Conservation (phyloP, 2,113 vertebrate genomes). For the Colossoma macropomum region DNA sequence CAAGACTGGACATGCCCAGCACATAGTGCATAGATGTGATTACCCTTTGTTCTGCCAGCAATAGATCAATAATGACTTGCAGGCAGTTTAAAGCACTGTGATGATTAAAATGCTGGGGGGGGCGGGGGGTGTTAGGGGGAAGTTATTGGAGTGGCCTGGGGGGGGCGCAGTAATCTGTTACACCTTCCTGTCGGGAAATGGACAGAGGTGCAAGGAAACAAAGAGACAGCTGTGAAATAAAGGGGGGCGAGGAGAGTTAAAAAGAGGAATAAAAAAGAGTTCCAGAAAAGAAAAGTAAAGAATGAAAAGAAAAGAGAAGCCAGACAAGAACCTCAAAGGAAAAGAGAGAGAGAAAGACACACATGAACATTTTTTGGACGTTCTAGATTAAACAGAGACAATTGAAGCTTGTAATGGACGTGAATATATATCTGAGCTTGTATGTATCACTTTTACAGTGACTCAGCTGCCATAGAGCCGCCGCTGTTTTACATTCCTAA, state of each 20-base stretch:
- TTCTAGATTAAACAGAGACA: no score
- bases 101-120: slow-evolving; percentile 6
- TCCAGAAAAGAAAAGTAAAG: neutral
- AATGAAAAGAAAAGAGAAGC: neutral
- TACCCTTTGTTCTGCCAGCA: neutral
- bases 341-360: no score
- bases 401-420: no score
- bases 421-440: no score
- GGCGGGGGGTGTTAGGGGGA: slow-evolving; percentile 33
- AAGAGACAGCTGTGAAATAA: neutral
- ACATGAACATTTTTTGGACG: no score
- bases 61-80: neutral
- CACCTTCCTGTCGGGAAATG: slow-evolving; percentile 61
- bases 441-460: no score
- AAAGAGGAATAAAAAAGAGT: slow-evolving; percentile 20
- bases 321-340: no score
- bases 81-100: slow-evolving; percentile 15
- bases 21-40: neutral
- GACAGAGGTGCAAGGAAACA: slow-evolving; percentile 22
- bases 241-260: slow-evolving; percentile 5
- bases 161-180: slow-evolving; percentile 65
- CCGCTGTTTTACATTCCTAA: no score
- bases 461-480: no score
- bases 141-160: slow-evolving; percentile 67
- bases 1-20: slow-evolving; percentile 50